Conservation (phyloP, 1,140 invertebrate genomes). For the Oreohelix idahoensis region DNA sequence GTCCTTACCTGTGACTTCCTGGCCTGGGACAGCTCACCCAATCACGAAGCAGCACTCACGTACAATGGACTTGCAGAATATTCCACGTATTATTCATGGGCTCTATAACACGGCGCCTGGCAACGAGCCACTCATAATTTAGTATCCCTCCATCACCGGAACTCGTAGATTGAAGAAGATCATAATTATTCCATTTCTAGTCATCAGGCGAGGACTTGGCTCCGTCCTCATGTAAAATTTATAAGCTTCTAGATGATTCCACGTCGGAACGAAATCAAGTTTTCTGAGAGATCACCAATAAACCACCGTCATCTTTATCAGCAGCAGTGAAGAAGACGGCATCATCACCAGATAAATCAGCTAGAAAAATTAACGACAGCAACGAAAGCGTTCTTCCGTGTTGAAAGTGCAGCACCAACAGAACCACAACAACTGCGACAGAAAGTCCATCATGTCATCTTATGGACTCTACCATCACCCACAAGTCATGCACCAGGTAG, state of each 20-base stretch:
- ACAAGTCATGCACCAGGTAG: slow-evolving; percentile 4
- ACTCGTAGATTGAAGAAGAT: not conserved
- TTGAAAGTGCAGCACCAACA: not conserved
- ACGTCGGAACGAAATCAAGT: not conserved
- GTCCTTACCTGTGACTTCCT: slow-evolving; percentile 2
- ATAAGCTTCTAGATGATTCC: not conserved
- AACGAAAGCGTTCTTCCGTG: not conserved
- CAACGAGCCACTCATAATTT: not conserved
- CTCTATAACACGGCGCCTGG: not conserved
- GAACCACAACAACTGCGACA: not conserved
- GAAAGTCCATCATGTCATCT: not conserved
- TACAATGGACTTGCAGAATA: not conserved
- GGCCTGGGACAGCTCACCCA: not conserved
- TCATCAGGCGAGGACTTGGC: not conserved
- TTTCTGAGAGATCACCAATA: not conserved
- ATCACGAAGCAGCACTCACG: not conserved
- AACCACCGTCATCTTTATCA: slow-evolving; percentile 9
- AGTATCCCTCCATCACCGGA: not conserved
- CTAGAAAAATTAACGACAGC: not conserved
- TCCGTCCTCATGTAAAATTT: not conserved
- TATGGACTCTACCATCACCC: not conserved
- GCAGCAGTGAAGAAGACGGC: not conserved
- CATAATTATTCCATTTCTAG: not conserved
- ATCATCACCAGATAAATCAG: not conserved
- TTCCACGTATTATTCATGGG: not conserved